Base-by-base conservation (phyloP, 2,797 vertebrate genomes). In the Acridotheres tristis region DNA sequence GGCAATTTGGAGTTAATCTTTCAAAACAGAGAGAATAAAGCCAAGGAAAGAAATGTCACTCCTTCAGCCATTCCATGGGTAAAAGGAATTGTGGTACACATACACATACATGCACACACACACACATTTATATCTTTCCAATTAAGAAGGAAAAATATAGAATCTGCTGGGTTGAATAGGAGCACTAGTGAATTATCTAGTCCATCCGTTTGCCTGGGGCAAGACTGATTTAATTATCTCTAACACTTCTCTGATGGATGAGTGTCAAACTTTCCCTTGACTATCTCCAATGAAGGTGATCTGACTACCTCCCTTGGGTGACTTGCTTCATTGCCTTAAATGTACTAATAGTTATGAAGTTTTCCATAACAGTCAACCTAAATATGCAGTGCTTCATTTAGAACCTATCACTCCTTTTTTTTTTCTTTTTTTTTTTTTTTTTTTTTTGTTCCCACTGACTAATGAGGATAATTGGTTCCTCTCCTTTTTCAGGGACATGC, bases 221-320 rank as follows among this genome's bases (percentile, higher is more conserved):
- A 95, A 94, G 77, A 88, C 77, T 89, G 92, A 95, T 93, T 96
- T 96, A 95, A 94, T 96, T 94, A 96, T 96, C 92, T 94, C 93
- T 85, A 92, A 87, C 84, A 90, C 71, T 92, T 85, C 86, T 93
- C 90, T 96, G 92, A 95, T 95, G 88, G 94, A 96, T 96, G 92
- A 95, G 77, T 96, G 94, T 96, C 95, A 96, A 87, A 93, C 57
- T 71, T 93, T 95, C 88, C 90, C 93, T 94, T 93, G 80, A 95
- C 95, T 96, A 88, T 92, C 88, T 95, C 90, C 95, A 96, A 40
- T 89, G 93, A 95, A 96, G 92, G 92, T 95, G 93, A 96, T 95
- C 90, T 87, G 91, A 90, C 90, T 90, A 55, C 63, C 71, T 95
- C 95, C 86, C 95, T 74, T 95, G 96, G 93, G 93, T 96, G 81